phyloP scores from a whole-genome alignment of 2,797 vertebrate species.

The Myiothlypis chrysogaster region DNA sequence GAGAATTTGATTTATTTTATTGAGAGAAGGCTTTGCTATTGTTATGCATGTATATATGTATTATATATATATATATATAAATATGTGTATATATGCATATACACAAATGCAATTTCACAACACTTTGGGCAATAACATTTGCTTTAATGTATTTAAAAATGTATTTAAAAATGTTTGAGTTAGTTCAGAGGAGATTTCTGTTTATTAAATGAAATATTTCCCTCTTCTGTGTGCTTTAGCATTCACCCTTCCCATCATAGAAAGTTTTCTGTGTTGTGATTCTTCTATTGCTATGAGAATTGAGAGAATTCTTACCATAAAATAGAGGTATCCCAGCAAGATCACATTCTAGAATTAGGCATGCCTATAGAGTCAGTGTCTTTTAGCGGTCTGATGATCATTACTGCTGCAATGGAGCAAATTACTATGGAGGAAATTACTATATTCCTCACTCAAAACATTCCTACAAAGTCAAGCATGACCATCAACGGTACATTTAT shows the following conservation, averaged over 20 bases:
- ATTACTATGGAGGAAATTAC: neutral
- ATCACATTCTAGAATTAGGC: neutral
- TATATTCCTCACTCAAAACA: slow-evolving; percentile 50
- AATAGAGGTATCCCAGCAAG: neutral
- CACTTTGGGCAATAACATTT: neutral
- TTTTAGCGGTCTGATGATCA: neutral
- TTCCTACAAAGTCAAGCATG: slow-evolving; percentile 5
- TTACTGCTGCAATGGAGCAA: neutral
- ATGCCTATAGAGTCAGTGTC: neutral
- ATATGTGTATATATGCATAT: neutral
- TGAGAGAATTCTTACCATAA: neutral
- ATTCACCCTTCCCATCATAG: neutral
- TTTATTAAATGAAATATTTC: neutral
- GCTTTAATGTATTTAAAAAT: neutral
- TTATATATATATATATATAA: neutral
- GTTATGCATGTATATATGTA: neutral
- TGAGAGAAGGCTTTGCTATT: neutral
- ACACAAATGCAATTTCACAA: neutral
- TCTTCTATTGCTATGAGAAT: neutral
- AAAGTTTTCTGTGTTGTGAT: neutral
- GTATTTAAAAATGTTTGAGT: neutral
- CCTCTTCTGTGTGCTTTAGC: neutral
- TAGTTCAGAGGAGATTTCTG: neutral
- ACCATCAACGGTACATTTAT: neutral
- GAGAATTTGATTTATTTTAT: neutral